Conservation (phyloP, 2,113 vertebrate genomes). For the Oophaga pumilio region DNA sequence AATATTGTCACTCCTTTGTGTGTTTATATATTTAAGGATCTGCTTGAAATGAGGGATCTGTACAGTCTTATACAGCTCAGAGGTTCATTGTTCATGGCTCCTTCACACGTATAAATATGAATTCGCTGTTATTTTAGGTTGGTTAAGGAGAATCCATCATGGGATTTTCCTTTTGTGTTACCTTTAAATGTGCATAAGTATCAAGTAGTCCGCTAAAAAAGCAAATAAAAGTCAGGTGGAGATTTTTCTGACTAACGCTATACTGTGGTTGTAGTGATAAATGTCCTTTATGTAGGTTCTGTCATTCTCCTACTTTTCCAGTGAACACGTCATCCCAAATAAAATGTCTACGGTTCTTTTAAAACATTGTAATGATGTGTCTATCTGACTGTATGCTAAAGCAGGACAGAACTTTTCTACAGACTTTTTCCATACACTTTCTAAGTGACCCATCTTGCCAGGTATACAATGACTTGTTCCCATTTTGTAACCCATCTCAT, state of each 20-base stretch:
- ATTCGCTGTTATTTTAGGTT: conserved; percentile 46
- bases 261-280: conserved; percentile 25
- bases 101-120: conserved; percentile 45
- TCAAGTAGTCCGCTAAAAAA: conserved; percentile 25
- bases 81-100: conserved; percentile 46
- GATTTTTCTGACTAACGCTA: conserved; percentile 4
- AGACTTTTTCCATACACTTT: conserved; percentile 15
- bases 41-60: conserved; percentile 53
- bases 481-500: background rate
- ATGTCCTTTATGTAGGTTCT: background rate
- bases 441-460: background rate
- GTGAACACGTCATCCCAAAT: conserved; percentile 11
- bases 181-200: conserved; percentile 11
- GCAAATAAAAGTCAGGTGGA: conserved; percentile 29
- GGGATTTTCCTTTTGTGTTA: conserved; percentile 20
- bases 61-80: conserved; percentile 42
- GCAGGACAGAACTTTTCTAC: background rate
- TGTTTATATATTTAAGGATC: conserved; percentile 57
- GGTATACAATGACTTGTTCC: background rate
- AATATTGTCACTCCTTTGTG: conserved; percentile 57
- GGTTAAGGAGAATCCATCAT: conserved; percentile 38
- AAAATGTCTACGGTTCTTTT: background rate
- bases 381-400: conserved; percentile 15
- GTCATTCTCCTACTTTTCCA: conserved; percentile 5
- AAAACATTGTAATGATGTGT: conserved; percentile 22